Evolutionary conservation across 1,140 invertebrate genomes (phyloP).

Genomic region (Ceratosolen fusciceps): DNA sequence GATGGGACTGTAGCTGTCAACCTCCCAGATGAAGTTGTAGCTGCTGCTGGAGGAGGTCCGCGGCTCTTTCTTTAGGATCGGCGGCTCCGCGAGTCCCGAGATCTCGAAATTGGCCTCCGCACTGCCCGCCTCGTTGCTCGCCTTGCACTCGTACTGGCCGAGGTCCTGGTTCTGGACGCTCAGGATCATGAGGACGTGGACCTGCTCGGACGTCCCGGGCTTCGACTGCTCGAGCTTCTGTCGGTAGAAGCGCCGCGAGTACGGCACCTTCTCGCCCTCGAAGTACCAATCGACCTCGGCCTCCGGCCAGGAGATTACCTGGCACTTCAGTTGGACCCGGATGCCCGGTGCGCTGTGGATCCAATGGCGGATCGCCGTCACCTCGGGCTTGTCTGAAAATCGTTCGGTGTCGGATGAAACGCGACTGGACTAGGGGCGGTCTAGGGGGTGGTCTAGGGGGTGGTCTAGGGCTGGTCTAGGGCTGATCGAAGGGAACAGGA

Average conservation of each 20-base stretch:
- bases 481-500: no score
- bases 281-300: conserved; percentile 74
- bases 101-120: conserved; percentile 72
- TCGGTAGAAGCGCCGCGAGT: background rate
- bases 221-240: conserved; percentile 23
- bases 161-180: conserved; percentile 79
- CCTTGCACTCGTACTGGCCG: conserved; percentile 83
- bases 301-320: conserved; percentile 77
- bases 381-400: conserved; percentile 78
- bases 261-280: conserved; percentile 64
- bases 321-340: conserved; percentile 78
- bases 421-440: no score
- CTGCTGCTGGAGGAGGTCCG: conserved; percentile 66
- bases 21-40: conserved; percentile 82
- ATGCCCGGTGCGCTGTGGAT: conserved; percentile 80
- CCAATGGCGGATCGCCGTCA: conserved; percentile 75
- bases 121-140: conserved; percentile 79
- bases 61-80: conserved; percentile 74
- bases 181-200: conserved; percentile 78
- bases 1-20: conserved; percentile 82
- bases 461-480: no score
- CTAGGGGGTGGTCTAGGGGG: no score
- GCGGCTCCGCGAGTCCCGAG: conserved; percentile 75
- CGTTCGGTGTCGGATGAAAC: background rate
- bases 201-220: background rate